Evolutionary conservation across 2,888 invertebrate genomes (phyloP), one percentile per base, ranked within the genome.

Genomic region (Chromoteleia sp.): DNA sequence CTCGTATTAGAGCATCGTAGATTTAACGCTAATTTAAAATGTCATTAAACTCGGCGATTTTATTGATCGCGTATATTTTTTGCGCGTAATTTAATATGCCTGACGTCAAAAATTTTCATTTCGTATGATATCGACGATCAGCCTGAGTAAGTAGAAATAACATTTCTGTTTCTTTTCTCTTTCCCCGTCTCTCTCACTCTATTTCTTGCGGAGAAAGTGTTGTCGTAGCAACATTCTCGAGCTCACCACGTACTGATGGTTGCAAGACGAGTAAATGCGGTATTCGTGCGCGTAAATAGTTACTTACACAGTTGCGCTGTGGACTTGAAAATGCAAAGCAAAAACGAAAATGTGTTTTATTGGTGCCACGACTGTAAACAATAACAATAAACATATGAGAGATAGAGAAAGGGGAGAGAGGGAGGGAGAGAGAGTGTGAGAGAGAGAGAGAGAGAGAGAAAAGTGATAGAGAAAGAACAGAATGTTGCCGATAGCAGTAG

Each of bases 141-240:
- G 85, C 80, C 82, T 83, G 78, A 80, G 84, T 80, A 80, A 80
- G 78, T 82, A 17, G 59, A 80, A 58, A 68, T 71, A 77, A 70
- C 56, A 77, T 70, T 77, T 77, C 54, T 36, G 21, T 43, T 50
- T 65, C 59, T 58, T 43, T 56, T 70, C 48, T 19, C 45, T 25
- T n/a, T n/a, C n/a, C n/a, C 14, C 17, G 3, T 74, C 43, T 71
- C 76, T 67, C 52, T 67, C 74, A 29, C 73, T 82, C 76, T 74
- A n/a, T n/a, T 52, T 77, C 54, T 67, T 73, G 70, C 63, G 83
- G 87, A 85, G 87, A 87, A 87, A 88, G 87, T 88, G 84, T 83
- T 74, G 80, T 54, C 79, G 74, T 43, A 76, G 65, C 84, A 85
- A 82, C 80, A 82, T 84, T 78, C 79, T 65, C 67, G 76, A 80